Evolutionary conservation across 2,113 vertebrate species (phyloP).

Genomic region (Panthera tigris): DNA sequence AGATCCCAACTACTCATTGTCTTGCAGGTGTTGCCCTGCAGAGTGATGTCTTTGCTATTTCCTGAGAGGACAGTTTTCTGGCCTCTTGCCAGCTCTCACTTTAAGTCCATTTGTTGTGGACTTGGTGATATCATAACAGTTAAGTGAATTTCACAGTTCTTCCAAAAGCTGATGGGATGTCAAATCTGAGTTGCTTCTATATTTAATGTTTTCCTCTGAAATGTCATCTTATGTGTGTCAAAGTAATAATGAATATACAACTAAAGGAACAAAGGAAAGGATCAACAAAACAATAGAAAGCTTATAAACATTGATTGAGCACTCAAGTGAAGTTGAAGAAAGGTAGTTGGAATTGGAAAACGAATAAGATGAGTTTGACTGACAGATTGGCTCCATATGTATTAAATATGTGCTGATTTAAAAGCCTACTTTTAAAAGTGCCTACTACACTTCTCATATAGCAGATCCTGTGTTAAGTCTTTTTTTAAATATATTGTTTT

Average conservation of each 20-base stretch:
- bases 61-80: conserved; percentile 62
- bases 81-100: conserved; percentile 67
- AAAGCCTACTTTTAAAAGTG: background rate
- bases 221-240: background rate
- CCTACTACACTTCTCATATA: background rate
- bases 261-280: background rate
- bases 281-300: background rate
- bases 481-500: background rate
- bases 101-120: conserved; percentile 68
- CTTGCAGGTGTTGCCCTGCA: conserved; percentile 19
- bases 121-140: conserved; percentile 65
- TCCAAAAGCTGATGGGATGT: conserved; percentile 57
- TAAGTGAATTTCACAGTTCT: conserved; percentile 67
- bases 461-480: background rate
- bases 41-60: conserved; percentile 27
- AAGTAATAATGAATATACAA: conserved; percentile 40
- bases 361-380: background rate
- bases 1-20: conserved; percentile 63
- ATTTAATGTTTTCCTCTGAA: conserved; percentile 65
- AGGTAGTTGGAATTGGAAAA: background rate
- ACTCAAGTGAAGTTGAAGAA: conserved; percentile 3
- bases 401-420: background rate
- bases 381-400: background rate
- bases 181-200: conserved; percentile 69
- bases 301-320: background rate